Evolutionary conservation across 2,888 invertebrate species (phyloP).

Genomic region (Amorpha juglandis): DNA sequence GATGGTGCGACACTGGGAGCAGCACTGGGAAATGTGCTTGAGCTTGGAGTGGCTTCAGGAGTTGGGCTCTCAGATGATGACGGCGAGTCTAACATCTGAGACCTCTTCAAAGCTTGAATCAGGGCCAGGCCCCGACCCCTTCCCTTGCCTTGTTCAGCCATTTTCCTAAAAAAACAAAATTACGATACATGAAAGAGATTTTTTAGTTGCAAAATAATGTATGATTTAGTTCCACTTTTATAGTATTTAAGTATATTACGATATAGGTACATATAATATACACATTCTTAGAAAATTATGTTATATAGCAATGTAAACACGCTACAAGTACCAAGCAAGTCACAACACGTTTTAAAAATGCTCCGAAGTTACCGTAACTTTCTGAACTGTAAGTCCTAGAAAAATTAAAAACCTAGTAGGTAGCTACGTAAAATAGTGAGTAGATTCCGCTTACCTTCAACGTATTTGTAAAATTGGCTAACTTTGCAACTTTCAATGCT

Average conservation of each 20-base stretch:
- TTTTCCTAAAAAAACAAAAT: constrained; percentile 36
- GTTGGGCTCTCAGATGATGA: constrained; percentile 50
- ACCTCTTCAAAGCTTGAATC: constrained; percentile 64
- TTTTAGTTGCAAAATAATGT: neutral
- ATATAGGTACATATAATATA: too few species aligned
- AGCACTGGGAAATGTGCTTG: constrained; percentile 45
- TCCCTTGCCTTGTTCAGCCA: constrained; percentile 66
- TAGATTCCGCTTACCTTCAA: neutral
- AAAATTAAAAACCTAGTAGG: neutral
- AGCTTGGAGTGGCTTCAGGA: constrained; percentile 53
- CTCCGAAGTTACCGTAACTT: neutral
- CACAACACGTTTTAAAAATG: neutral
- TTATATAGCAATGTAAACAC: neutral
- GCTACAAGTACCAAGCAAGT: too few species aligned
- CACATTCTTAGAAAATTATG: too few species aligned
- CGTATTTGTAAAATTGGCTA: neutral
- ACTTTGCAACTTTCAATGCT: neutral
- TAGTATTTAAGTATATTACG: too few species aligned
- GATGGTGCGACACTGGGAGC: constrained; percentile 51
- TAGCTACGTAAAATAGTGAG: neutral
- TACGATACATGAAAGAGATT: neutral
- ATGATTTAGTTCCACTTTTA: too few species aligned
- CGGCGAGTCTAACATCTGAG: constrained; percentile 54
- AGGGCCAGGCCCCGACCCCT: constrained; percentile 72
- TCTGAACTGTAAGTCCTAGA: neutral